Conservation (phyloP, 1,140 invertebrate species). For the Zaprionus ornatus region DNA sequence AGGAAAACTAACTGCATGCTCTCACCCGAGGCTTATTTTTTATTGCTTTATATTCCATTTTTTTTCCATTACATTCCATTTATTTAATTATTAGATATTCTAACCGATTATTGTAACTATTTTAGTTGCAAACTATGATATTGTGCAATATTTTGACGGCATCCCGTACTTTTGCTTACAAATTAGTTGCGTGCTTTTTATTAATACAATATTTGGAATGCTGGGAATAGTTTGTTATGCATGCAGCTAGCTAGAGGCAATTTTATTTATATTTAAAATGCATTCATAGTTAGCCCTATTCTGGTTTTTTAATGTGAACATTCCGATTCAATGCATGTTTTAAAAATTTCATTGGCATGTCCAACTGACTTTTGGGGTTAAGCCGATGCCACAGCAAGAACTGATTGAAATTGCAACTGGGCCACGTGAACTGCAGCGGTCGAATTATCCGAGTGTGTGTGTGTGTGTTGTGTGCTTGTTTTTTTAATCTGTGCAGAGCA, state of each 20-base stretch:
- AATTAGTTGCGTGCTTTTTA: no score
- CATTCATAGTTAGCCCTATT: not conserved
- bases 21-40: no score
- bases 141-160: no score
- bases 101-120: no score
- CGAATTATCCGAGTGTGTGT: not conserved
- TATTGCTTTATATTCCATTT: no score
- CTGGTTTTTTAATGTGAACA: not conserved
- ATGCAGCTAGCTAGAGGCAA: no score
- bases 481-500: slow-evolving; percentile 1
- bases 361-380: not conserved
- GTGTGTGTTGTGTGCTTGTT: not conserved
- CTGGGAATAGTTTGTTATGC: not conserved
- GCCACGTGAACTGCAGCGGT: slow-evolving; percentile 6
- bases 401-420: slow-evolving; percentile 20
- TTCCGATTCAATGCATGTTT: not conserved
- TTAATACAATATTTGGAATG: no score
- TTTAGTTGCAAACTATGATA: no score
- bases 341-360: slow-evolving; percentile 7
- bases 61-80: no score
- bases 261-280: not conserved
- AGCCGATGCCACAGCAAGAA: slow-evolving; percentile 7
- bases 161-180: no score
- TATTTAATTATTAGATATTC: no score
- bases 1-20: no score